phyloP scores from a whole-genome alignment of 1,140 invertebrate genomes.

The Diorhabda carinulata region DNA sequence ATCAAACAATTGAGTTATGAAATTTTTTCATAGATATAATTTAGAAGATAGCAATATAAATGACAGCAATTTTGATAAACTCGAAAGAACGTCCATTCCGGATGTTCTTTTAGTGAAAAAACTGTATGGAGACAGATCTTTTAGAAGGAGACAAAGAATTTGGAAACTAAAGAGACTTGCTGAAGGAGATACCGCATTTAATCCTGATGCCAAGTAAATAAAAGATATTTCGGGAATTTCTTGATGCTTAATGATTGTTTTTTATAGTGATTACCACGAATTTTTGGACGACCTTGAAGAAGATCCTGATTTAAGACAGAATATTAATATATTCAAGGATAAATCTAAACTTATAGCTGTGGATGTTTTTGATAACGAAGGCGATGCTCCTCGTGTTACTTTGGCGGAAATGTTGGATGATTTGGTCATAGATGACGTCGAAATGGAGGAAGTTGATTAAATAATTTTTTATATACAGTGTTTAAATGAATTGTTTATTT shows the following conservation, averaged over 20 bases:
- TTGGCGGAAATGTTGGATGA: conserved; percentile 98
- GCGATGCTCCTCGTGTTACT: conserved; percentile 78
- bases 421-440: conserved; percentile 73
- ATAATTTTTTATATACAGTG: neutral
- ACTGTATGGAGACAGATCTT: conserved; percentile 70
- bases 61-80: conserved; percentile 80
- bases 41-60: conserved; percentile 87
- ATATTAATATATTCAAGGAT: conserved; percentile 93
- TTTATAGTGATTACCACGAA: conserved; percentile 83
- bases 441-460: conserved; percentile 56
- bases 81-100: conserved; percentile 68
- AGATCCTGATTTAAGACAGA: conserved; percentile 80
- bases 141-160: conserved; percentile 67
- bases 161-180: conserved; percentile 92
- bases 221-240: neutral
- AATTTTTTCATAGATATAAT: conserved; percentile 69
- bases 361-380: conserved; percentile 63
- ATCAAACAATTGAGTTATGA: neutral
- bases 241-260: conserved; percentile 23
- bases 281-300: conserved; percentile 98
- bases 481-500: no score
- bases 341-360: conserved; percentile 59
- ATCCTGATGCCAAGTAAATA: conserved; percentile 68
- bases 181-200: conserved; percentile 62
- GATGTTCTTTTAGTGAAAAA: conserved; percentile 96